phyloP scores from a whole-genome alignment of 37 sponge, comb jelly and placozoan genomes.

The Oscarella lobularis region DNA sequence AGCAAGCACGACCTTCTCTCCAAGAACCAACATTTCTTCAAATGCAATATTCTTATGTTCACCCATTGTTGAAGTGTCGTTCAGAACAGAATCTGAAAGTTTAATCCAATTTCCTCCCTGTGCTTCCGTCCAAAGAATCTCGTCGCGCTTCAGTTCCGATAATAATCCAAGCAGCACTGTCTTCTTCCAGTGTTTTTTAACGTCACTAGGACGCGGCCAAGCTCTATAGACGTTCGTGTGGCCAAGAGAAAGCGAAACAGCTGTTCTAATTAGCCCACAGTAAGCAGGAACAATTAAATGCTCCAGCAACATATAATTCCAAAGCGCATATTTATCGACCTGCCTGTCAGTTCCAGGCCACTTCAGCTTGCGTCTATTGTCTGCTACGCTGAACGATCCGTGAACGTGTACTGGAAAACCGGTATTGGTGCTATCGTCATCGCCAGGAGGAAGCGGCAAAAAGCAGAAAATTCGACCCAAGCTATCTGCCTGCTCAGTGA shows the following conservation, averaged over 20 bases:
- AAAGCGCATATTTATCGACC: background rate
- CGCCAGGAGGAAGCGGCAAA: conserved; percentile 42
- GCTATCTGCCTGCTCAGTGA: background rate
- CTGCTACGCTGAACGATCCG: conserved; percentile 46
- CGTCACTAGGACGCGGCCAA: background rate
- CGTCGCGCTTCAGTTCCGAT: background rate
- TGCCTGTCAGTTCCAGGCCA: background rate
- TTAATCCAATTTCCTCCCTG: background rate
- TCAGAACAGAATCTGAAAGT: background rate
- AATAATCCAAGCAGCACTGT: background rate
- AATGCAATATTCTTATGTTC: background rate
- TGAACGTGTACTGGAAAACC: conserved; percentile 53
- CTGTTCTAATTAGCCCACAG: background rate
- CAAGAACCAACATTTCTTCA: background rate
- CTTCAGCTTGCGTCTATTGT: background rate
- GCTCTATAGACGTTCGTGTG: background rate
- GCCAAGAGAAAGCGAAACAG: background rate
- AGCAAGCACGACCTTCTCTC: background rate
- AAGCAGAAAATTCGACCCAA: conserved; percentile 50
- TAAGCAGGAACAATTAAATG: background rate
- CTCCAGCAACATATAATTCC: background rate
- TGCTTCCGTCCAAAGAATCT: background rate
- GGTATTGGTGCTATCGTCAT: conserved; percentile 5
- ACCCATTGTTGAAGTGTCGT: background rate
- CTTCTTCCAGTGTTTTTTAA: background rate